These are phyloP conservation scores for Diploptera punctata DNA, from an alignment of 2,888 invertebrate species.

Conservation along the genomic window DNA sequence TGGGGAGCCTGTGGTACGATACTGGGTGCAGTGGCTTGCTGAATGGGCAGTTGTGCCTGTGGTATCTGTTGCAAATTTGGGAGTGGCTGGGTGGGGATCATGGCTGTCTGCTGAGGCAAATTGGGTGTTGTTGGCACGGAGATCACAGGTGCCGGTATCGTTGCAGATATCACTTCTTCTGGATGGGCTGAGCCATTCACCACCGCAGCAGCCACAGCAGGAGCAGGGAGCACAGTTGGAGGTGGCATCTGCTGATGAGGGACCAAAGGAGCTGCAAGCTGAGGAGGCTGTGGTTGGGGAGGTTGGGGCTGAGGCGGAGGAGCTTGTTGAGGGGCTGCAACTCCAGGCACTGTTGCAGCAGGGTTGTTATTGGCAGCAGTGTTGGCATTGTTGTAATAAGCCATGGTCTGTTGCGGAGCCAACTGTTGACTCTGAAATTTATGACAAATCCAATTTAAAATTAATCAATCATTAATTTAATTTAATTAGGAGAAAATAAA, in stretches of 20 bases:
- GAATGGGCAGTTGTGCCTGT: conserved; percentile 28
- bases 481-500: no score
- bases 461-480: background rate
- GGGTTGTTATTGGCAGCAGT: conserved; percentile 47
- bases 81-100: conserved; percentile 20
- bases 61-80: conserved; percentile 1
- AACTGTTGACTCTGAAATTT: conserved; percentile 34
- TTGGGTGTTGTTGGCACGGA: conserved; percentile 26
- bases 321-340: conserved; percentile 41
- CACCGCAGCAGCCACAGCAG: conserved; percentile 51
- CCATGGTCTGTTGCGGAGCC: conserved; percentile 46
- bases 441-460: no score
- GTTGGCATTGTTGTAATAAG: conserved; percentile 45
- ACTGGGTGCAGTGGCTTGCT: conserved; percentile 46
- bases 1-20: conserved; percentile 39
- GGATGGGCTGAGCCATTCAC: conserved; percentile 56
- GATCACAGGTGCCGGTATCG: conserved; percentile 37
- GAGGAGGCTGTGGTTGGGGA: background rate
- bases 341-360: conserved; percentile 51
- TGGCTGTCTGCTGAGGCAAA: conserved; percentile 22
- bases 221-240: conserved; percentile 26
- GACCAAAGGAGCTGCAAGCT: conserved; percentile 18
- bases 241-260: conserved; percentile 33
- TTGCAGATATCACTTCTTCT: conserved; percentile 50
- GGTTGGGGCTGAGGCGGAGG: background rate